Evolutionary conservation across 2,888 invertebrate species (phyloP).

Genomic region (Zonitis immaculata): DNA sequence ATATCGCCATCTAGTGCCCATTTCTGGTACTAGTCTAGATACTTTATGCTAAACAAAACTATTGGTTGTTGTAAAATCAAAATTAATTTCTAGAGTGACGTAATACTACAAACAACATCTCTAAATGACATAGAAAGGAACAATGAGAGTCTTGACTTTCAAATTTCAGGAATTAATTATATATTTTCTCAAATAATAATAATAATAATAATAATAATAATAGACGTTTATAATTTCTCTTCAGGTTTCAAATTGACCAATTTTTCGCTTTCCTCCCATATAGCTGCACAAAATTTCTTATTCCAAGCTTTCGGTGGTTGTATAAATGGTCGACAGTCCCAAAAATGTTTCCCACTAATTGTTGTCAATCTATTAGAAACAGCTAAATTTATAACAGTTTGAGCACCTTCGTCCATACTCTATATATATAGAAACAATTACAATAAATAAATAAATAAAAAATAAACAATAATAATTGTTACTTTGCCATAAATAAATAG

Average conservation of each 20-base stretch:
- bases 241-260: slow-evolving; percentile 63
- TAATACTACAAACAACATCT: too few relatives aligned
- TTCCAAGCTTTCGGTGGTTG: slow-evolving; percentile 37
- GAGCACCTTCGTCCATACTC: slow-evolving; percentile 72
- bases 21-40: too few relatives aligned
- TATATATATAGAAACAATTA: slow-evolving; percentile 59
- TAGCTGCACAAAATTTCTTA: slow-evolving; percentile 58
- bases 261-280: slow-evolving; percentile 79
- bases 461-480: slow-evolving; percentile 3
- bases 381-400: slow-evolving; percentile 72
- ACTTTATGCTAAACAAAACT: too few relatives aligned
- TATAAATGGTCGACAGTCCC: slow-evolving; percentile 60
- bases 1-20: too few relatives aligned
- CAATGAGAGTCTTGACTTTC: too few relatives aligned
- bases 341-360: slow-evolving; percentile 71
- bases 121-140: too few relatives aligned
- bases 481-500: slow-evolving; percentile 37
- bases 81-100: too few relatives aligned
- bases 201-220: too few relatives aligned
- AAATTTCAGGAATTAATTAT: too few relatives aligned
- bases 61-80: too few relatives aligned
- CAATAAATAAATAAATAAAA: not conserved
- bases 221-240: slow-evolving; percentile 46
- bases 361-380: slow-evolving; percentile 69
- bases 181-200: too few relatives aligned